Base-by-base conservation (phyloP, 2,888 invertebrate genomes). In the Malthinus flaveolus region DNA sequence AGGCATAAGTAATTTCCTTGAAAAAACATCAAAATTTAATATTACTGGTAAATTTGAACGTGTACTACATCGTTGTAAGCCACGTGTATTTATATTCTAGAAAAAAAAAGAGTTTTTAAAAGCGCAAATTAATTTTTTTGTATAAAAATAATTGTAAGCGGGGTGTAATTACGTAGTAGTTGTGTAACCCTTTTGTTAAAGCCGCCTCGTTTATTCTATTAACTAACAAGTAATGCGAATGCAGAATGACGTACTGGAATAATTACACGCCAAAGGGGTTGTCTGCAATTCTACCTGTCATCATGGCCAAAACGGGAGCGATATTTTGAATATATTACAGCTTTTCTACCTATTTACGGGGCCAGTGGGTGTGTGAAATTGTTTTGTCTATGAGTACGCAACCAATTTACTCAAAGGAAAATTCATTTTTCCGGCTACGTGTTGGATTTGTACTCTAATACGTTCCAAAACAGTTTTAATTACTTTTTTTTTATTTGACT, bases 211-310 rank as follows among this genome's bases (percentile, higher is more conserved):
- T 61, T 53, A 61, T 61, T 56, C 61, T 63, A 61, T 63, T 63
- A 63, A 57, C 62, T 63, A 64, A 59, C 64, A 62, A 64, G 57
- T 59, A 62, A 55, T 55, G 61, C 46, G 57, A 62, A 58, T 55
- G 51, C 50, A 50, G 59, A 61, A 54, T 56, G 67, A 58, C 56
- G 54, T 57, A 56, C 62, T 57, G 62, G 59, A 63, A 64, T 68
- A 68, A 68, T 68, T 68, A 68, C 58, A 64, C 65, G 64, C 68
- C 63, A 58, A 66, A 64, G 66, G 65, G 68, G 63, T 52, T 57
- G 64, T 61, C 59, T 61, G 63, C 66, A 66, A 65, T 67, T 68
- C 66, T 59, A 67, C 66, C 65, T 68, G 66, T 67, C 66, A 66
- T 63, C 66, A 54, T 61, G 58, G 56, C 62, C 63, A 63, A 63